Percentiles rank a stretch among this genome's conserved stretches.
These are phyloP conservation scores for Acinonyx jubatus DNA, from an alignment of 2,113 vertebrate genomes.

Conservation along the genomic window DNA sequence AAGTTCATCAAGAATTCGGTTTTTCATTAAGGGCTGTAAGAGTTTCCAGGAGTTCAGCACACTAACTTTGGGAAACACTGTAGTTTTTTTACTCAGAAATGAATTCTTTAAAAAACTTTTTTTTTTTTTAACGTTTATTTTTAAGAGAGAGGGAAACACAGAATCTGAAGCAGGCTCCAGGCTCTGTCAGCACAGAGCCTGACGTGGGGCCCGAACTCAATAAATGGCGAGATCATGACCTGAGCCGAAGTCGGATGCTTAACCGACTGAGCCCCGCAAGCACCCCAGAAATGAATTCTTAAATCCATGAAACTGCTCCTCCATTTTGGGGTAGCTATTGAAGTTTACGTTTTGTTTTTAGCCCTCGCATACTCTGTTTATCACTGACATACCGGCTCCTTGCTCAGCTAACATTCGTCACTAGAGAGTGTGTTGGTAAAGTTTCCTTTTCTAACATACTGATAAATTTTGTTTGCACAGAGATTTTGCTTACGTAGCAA, in stretches of 20 bases:
- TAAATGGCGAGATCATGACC: too few relatives aligned
- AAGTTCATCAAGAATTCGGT: neutral
- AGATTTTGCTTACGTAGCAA: conserved; percentile 98
- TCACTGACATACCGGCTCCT: neutral
- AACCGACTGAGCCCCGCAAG: too few relatives aligned
- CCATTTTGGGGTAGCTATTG: neutral
- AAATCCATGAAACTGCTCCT: neutral
- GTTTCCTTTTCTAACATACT: neutral
- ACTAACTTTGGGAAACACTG: neutral
- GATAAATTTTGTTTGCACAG: conserved; percentile 82
- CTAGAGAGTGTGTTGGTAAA: neutral
- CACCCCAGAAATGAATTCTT: neutral
- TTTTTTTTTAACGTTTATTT: too few relatives aligned
- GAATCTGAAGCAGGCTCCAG: too few relatives aligned
- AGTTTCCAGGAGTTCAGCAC: neutral
- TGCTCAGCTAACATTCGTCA: neutral
- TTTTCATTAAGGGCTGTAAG: neutral
- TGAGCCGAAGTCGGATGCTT: too few relatives aligned
- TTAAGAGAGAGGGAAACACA: too few relatives aligned
- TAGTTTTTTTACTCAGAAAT: conserved; percentile 35
- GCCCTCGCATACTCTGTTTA: neutral
- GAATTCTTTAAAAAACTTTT: neutral
- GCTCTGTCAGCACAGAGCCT: too few relatives aligned
- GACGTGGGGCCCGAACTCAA: too few relatives aligned
- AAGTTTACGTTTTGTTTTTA: neutral